Conservation (phyloP, 2,888 invertebrate genomes). For the Coecobrya sp. region DNA sequence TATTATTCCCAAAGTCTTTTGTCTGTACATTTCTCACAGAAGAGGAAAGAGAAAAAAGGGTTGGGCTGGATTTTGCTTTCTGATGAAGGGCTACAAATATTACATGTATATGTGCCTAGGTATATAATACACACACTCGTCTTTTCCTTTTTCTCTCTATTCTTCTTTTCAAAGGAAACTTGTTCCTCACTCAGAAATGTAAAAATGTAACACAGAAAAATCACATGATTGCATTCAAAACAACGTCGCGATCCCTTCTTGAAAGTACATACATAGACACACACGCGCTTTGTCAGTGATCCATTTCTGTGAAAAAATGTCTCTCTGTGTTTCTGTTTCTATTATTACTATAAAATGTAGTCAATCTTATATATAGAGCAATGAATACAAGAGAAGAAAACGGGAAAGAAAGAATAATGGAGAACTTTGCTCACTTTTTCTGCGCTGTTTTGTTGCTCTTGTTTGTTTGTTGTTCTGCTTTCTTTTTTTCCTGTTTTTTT, state of each 20-base stretch:
- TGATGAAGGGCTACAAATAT: not conserved
- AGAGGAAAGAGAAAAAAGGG: not conserved
- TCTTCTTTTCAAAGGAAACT: constrained; percentile 4
- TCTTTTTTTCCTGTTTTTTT: constrained; percentile 45
- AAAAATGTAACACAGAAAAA: constrained; percentile 11
- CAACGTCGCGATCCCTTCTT: not conserved
- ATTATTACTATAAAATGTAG: constrained; percentile 5
- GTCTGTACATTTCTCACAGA: constrained; percentile 11
- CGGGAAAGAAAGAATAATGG: constrained; percentile 1
- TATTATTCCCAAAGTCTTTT: not conserved
- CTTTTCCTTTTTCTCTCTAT: too few species aligned
- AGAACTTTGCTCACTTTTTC: constrained; percentile 33
- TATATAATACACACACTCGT: not conserved
- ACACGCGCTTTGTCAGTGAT: not conserved
- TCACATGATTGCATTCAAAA: constrained; percentile 16
- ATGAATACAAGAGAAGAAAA: constrained; percentile 32
- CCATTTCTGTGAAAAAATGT: constrained; percentile 17
- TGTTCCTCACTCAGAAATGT: not conserved
- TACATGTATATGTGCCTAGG: too few species aligned
- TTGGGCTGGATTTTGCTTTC: not conserved
- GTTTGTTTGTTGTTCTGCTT: constrained; percentile 15
- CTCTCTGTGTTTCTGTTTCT: not conserved
- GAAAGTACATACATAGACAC: not conserved
- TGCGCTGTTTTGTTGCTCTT: not conserved
- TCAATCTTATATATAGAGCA: not conserved